Evolutionary conservation across 1,140 invertebrate species (phyloP).

Genomic region (Pogonomyrmex barbatus): DNA sequence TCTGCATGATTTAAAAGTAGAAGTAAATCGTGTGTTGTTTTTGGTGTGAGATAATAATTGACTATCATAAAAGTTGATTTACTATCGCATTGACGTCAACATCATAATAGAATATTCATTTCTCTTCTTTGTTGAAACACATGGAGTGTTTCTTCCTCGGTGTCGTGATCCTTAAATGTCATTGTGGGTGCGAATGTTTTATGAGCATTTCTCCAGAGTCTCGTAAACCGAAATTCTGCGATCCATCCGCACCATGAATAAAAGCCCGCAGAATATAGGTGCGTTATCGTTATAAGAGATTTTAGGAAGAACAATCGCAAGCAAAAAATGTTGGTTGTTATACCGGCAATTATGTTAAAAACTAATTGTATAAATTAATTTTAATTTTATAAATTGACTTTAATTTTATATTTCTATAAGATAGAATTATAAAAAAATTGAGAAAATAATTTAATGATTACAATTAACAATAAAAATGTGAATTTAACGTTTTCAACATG

Average conservation of each 20-base stretch:
- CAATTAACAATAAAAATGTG: neutral
- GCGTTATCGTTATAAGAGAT: neutral
- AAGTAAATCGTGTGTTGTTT: constrained; percentile 10
- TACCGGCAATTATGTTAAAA: neutral
- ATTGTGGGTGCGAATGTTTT: constrained; percentile 35
- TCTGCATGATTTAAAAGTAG: neutral
- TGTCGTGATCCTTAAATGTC: constrained; percentile 32
- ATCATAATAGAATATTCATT: neutral
- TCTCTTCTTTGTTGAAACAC: neutral
- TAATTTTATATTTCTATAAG: neutral
- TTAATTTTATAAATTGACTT: neutral
- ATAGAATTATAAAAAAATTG: too few species aligned
- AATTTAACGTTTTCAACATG: neutral
- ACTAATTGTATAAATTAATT: neutral
- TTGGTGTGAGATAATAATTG: neutral
- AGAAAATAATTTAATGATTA: neutral
- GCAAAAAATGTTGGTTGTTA: neutral
- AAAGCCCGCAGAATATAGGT: neutral
- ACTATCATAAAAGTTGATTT: constrained; percentile 23
- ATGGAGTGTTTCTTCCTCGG: neutral
- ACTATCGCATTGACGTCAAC: neutral
- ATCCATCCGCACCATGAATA: neutral
- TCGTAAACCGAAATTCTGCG: constrained; percentile 60
- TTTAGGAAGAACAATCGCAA: neutral
- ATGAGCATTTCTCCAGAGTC: constrained; percentile 15